Base-by-base conservation (phyloP, 2,888 invertebrate species). In the Drosophila mettleri region DNA sequence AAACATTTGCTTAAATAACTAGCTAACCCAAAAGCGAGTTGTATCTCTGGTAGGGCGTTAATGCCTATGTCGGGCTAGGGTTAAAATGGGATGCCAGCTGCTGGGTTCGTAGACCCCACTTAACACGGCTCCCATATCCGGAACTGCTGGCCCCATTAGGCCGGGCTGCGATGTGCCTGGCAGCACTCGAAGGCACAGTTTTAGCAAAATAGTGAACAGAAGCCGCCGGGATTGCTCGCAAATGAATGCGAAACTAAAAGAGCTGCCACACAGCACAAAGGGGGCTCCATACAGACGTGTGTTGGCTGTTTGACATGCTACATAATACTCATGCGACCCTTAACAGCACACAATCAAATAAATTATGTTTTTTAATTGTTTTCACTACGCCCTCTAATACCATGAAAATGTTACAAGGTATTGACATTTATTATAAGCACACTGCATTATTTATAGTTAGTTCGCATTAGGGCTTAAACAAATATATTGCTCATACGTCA, bases 61-160 rank as follows among this genome's bases (percentile, higher is more conserved):
- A 86, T 86, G 78, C 68, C 62, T 61, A 70, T 61, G 58, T 54
- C 33, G 57, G 60, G 59, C 39, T 61, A 60, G 66, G 79, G 60
- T 61, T 63, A 59, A 69, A 55, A 16, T 38, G 43, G 61, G 41
- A 29, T 48, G 51, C 45, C 29, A 55, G 67, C 49, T n/a, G 48
- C 18, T 29, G 46, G 59, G 87, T 78, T 71, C 78, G 78, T 86
- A 65, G 58, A 78, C 87, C 87, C 85, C 78, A 80, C 86, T 85
- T 86, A 80, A 71, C 71, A 74, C 52, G 77, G 60, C 54, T 71
- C 62, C 43, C 62, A 77, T 58, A 63, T 52, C 53, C 39, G 63
- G 77, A 64, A 68, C 57, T 33, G 41, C 29, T 63, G 59, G 18
- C 48, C 63, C 80, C 84, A 80, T 70, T 80, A 74, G 67, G 59